Percentiles rank a stretch among this genome's conserved stretches.
These are phyloP conservation scores for Achatina immaculata DNA, from an alignment of 1,140 invertebrate species.

Conservation along the genomic window DNA sequence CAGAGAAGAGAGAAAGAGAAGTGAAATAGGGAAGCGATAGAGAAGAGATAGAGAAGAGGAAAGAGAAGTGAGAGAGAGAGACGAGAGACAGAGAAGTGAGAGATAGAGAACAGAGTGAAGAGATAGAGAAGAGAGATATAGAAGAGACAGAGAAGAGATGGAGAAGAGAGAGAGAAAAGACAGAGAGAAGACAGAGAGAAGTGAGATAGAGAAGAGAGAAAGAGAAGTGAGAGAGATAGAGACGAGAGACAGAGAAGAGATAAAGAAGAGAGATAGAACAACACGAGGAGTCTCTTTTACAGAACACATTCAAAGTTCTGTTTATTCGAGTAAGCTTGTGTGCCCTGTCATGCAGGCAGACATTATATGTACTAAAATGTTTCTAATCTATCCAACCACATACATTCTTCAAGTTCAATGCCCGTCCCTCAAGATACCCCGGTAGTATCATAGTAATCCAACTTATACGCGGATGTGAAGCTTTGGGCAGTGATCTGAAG, in stretches of 20 bases:
- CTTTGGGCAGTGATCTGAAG: too few relatives aligned
- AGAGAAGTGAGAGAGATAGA: not conserved
- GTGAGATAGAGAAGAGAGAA: not conserved
- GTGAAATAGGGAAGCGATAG: not conserved
- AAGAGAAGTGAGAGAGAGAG: not conserved
- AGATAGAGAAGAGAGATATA: not conserved
- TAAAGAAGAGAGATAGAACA: constrained; percentile 1
- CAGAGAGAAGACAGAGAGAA: not conserved
- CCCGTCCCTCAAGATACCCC: too few relatives aligned
- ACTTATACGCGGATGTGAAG: too few relatives aligned
- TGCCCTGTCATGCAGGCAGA: not conserved
- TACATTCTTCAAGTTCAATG: too few relatives aligned
- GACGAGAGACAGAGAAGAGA: not conserved
- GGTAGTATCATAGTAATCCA: too few relatives aligned
- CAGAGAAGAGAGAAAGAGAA: not conserved
- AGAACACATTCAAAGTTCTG: too few relatives aligned
- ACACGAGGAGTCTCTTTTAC: too few relatives aligned
- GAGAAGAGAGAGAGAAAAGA: not conserved
- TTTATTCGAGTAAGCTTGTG: too few relatives aligned
- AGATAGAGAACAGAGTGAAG: too few relatives aligned
- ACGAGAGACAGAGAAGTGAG: not conserved
- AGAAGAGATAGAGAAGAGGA: not conserved
- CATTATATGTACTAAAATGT: not conserved
- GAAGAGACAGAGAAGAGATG: not conserved
- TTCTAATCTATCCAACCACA: too few relatives aligned